Evolutionary conservation across 1,140 invertebrate species (phyloP).

Genomic region (Vanessa tameamea): DNA sequence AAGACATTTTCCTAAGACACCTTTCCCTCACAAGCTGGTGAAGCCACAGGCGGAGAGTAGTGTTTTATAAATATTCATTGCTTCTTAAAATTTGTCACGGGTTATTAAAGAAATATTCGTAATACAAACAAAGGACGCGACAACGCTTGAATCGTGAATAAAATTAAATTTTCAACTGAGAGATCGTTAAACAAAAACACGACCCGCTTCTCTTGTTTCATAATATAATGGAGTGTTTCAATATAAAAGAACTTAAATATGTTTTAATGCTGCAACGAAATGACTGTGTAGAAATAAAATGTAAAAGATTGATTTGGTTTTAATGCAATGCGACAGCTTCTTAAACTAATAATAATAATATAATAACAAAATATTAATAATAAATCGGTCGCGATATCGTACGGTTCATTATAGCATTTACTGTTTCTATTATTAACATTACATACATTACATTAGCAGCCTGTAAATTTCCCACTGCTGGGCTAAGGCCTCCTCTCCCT

Average conservation of each 20-base stretch:
- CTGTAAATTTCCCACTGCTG: no score
- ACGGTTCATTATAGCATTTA: no score
- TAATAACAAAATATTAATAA: neutral
- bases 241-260: slow-evolving; percentile 21
- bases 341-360: neutral
- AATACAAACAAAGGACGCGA: slow-evolving; percentile 13
- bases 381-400: neutral
- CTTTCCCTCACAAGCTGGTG: no score
- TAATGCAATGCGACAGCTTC: neutral
- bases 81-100: neutral
- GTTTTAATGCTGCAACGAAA: slow-evolving; percentile 15
- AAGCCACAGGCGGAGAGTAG: no score
- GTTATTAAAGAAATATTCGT: slow-evolving; percentile 5
- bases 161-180: slow-evolving; percentile 31
- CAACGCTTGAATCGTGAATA: slow-evolving; percentile 23
- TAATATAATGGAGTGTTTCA: slow-evolving; percentile 29
- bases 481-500: no score
- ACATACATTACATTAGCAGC: no score
- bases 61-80: neutral
- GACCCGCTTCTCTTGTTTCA: slow-evolving; percentile 27
- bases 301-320: neutral
- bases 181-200: slow-evolving; percentile 26
- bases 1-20: no score
- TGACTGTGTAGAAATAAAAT: slow-evolving; percentile 13
- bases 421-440: no score